Evolutionary conservation across 2,113 vertebrate genomes (phyloP).

Genomic region (Cricetomys ansorgei): DNA sequence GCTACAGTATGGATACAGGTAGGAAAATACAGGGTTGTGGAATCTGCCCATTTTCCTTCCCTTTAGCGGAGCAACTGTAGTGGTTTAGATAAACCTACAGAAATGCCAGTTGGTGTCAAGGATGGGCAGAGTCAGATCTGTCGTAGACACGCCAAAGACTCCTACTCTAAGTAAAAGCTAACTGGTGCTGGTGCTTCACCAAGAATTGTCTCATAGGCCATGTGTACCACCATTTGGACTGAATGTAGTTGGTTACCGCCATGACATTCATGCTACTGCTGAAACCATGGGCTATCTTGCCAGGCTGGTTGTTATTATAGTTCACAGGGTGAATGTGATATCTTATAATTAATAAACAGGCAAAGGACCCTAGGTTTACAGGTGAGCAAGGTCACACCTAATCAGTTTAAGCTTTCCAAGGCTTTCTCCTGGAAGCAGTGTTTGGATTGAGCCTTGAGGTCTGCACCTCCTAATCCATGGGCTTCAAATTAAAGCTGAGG

Average conservation of each 20-base stretch:
- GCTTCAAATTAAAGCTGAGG: background rate
- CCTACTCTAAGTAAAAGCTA: slow-evolving; percentile 6
- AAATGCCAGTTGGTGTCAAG: background rate
- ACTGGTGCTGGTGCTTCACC: background rate
- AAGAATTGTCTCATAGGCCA: background rate
- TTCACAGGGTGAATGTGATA: background rate
- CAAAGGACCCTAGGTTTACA: background rate
- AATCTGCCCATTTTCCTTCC: background rate
- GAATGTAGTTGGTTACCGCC: background rate
- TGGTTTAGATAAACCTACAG: background rate
- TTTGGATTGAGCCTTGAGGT: background rate
- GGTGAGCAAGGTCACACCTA: background rate
- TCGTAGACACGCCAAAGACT: slow-evolving; percentile 3
- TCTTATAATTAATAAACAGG: background rate
- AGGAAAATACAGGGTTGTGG: background rate
- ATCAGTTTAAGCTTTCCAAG: background rate
- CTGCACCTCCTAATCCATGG: background rate
- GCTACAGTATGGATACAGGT: background rate
- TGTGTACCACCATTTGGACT: background rate
- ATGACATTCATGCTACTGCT: background rate
- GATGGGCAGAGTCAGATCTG: background rate
- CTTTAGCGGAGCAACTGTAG: background rate
- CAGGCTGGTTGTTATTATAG: background rate
- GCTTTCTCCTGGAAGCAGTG: background rate
- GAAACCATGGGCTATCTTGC: background rate